Base-by-base conservation (phyloP, 2,888 invertebrate genomes). In the Muschampia plurimacula region DNA sequence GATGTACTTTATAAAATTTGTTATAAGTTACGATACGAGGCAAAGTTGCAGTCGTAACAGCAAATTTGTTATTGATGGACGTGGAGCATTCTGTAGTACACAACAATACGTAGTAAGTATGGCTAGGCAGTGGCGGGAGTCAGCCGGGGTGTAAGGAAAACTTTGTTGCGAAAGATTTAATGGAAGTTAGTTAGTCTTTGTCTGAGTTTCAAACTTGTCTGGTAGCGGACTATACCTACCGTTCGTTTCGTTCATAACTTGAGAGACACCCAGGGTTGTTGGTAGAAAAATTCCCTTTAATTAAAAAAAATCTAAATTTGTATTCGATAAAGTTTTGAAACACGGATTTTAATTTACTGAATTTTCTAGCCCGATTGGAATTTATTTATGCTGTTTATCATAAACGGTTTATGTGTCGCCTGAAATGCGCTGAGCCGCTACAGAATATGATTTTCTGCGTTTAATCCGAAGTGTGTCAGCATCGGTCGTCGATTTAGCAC, bases 161-260 rank as follows among this genome's bases (percentile, higher is more conserved):
- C 87, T 91, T 90, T 84, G 92, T 92, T 91, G 90, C 90, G 88
- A 92, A 93, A 93, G 93, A 93, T 92, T 93, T 93, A 92, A 93
- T 93, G 93, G 92, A 93, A 92, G 91, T 91, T 89, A 78, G 87
- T 86, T 86, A 87, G 89, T 87, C 91, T 91, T 92, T 92, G 91
- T 91, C 89, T 89, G 87, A 92, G 91, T 93, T 90, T 87, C 89
- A 88, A 79, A 86, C 92, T 89, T 88, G 86, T 86, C 79, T 77
- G 75, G 71, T 67, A 74, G 76, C 77, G 67, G 83, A 84, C 84
- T 80, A 74, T 57, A 59, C 32, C 59, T 22, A 60, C 36, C 36
- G 36, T 60, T 60, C 60, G 88, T 88, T 89, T 60, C 60, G 88
- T 88, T 89, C 89, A 89, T 90, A 90, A 89, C 85, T 89, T 15